These are phyloP conservation scores for Pharmacophagus antenor DNA, from an alignment of 2,888 invertebrate species.

Conservation along the genomic window DNA sequence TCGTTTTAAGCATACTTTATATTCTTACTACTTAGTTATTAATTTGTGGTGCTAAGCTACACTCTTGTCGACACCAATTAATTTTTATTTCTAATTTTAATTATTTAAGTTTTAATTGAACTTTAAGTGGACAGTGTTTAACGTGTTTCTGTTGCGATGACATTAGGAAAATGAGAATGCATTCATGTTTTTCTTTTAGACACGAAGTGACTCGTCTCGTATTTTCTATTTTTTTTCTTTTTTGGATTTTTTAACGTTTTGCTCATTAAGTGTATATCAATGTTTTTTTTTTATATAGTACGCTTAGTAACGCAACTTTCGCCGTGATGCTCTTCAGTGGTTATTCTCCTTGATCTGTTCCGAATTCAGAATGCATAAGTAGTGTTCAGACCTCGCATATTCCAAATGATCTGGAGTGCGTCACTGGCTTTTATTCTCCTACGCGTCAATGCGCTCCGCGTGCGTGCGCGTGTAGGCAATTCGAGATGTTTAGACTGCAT, in stretches of 20 bases:
- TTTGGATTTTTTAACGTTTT: conserved; percentile 10
- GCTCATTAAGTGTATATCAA: conserved; percentile 7
- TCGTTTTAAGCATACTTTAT: conserved; percentile 51
- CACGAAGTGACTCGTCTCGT: conserved; percentile 5
- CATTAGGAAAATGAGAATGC: not conserved
- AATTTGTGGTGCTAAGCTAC: conserved; percentile 70
- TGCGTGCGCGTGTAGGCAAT: too few species aligned
- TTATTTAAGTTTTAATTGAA: conserved; percentile 59
- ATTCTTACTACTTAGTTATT: conserved; percentile 59
- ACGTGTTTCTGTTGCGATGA: conserved; percentile 15
- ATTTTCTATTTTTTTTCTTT: conserved; percentile 3
- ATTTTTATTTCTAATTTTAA: conserved; percentile 57
- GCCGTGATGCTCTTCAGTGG: not conserved
- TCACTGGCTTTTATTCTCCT: too few species aligned
- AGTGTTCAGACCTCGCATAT: too few species aligned
- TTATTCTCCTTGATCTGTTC: not conserved
- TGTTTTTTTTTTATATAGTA: not conserved
- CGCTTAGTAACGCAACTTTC: not conserved
- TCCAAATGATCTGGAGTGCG: too few species aligned
- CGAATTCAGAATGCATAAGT: not conserved
- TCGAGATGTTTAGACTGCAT: too few species aligned
- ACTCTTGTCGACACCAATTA: conserved; percentile 62
- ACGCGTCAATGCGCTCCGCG: too few species aligned
- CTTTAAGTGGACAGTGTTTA: conserved; percentile 49
- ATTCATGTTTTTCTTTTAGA: not conserved